phyloP scores from a whole-genome alignment of 2,888 invertebrate species.

The Volucella inflata region DNA sequence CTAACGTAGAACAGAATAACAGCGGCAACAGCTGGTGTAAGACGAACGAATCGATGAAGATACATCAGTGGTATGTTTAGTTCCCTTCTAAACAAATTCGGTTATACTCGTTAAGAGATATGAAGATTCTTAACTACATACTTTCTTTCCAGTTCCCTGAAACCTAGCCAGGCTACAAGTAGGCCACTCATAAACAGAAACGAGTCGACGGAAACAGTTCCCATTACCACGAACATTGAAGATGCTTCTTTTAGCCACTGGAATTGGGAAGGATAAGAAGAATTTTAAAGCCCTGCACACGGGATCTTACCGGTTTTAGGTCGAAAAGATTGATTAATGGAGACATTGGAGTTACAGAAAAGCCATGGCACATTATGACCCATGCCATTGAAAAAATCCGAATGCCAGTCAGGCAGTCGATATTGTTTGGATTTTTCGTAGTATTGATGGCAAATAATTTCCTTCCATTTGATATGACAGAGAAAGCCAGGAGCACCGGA shows the following conservation, averaged over 20 bases:
- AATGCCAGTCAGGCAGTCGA: conserved; percentile 23
- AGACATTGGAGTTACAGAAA: conserved; percentile 29
- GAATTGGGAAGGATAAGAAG: neutral
- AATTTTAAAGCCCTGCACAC: neutral
- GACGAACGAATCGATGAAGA: conserved; percentile 81
- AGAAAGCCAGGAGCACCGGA: conserved; percentile 6
- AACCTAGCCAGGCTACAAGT: conserved; percentile 81
- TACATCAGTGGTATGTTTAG: conserved; percentile 74
- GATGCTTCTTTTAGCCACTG: conserved; percentile 64
- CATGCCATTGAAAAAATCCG: conserved; percentile 24
- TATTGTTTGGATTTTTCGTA: neutral
- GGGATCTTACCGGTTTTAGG: conserved; percentile 25
- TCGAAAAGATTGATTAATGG: conserved; percentile 20
- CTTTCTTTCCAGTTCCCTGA: conserved; percentile 72
- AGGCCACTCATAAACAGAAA: conserved; percentile 86
- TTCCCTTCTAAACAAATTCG: neutral
- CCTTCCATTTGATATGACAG: conserved; percentile 12
- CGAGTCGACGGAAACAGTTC: conserved; percentile 85
- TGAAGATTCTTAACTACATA: neutral
- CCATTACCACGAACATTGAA: conserved; percentile 79
- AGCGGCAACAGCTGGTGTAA: conserved; percentile 84
- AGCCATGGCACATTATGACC: conserved; percentile 14
- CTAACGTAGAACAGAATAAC: conserved; percentile 83
- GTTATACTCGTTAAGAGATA: neutral
- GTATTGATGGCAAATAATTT: conserved; percentile 36